Base-by-base conservation (phyloP, 2,888 invertebrate species). In the Galerucella calmariensis region DNA sequence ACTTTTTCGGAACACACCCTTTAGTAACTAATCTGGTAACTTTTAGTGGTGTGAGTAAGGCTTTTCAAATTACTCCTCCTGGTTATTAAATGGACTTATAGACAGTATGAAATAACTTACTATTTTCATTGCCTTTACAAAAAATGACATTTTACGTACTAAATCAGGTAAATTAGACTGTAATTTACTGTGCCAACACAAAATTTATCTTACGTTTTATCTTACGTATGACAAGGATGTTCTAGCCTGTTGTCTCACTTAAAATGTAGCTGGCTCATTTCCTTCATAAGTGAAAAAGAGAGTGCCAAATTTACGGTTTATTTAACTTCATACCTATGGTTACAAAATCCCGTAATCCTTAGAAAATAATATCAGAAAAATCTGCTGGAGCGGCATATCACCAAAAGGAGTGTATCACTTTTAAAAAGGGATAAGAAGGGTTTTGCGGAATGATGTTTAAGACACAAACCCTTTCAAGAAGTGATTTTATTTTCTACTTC, bases 391-490 rank as follows among this genome's bases (percentile, higher is more conserved):
- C 78, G 77, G 77, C 77, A 73, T 75, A 69, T 75, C 62, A 72
- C 61, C 75, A 73, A 72, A 74, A 56, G 73, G 68, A 75, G 35
- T 69, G 70, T 63, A 75, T 75, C 79, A 80, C 79, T 77, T 79
- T 77, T 70, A 73, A 76, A 78, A 78, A 79, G 70, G 77, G 79
- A 79, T 78, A 78, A 79, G 75, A 78, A 75, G 73, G 69, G 73
- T 73, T 74, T 74, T 67, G 74, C 71, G 78, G 71, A 75, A 63
- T 74, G 75, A 77, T 79, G 78, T 70, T 79, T 75, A 72, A 70
- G 73, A 56, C 75, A 48, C 75, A 75, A 81, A 81, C 80, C 78
- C 79, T 81, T 81, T 81, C 65, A 79, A 79, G 75, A 76, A 77
- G 78, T 79, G 81, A 79, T 67, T 71, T 71, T 73, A 69, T 75